Evolutionary conservation across 2,113 vertebrate species (phyloP).

Genomic region (Malurus alboscapulatus): DNA sequence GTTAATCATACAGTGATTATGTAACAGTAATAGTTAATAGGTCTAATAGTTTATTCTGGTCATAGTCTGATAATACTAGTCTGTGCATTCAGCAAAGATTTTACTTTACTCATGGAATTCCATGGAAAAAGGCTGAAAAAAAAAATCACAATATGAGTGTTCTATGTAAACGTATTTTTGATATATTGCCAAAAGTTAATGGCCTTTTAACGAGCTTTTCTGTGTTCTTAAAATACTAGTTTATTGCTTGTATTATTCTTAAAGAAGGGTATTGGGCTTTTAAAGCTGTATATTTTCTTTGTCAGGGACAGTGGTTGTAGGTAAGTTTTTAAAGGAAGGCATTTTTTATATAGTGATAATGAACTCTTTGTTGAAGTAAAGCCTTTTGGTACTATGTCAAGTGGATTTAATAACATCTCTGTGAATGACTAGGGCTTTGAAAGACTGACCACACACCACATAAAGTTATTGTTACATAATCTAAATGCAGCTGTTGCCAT

Average conservation of each 20-base stretch:
- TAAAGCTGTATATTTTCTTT: neutral
- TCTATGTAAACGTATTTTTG: neutral
- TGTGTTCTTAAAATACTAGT: neutral
- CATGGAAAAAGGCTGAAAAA: neutral
- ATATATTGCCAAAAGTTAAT: neutral
- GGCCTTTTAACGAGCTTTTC: neutral
- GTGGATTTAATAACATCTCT: neutral
- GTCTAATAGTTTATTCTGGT: neutral
- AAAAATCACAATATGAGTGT: neutral
- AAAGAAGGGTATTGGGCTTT: neutral
- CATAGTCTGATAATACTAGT: accelerated
- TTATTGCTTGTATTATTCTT: neutral
- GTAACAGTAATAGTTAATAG: too few relatives aligned
- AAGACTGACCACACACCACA: neutral
- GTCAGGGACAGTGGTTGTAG: neutral
- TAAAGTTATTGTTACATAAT: neutral
- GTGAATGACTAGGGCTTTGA: neutral
- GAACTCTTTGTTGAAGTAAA: neutral
- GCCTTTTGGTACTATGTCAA: neutral
- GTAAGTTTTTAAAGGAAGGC: neutral
- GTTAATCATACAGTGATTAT: neutral
- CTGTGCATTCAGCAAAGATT: neutral
- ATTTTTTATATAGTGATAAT: neutral
- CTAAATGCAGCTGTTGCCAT: neutral
- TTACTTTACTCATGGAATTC: neutral